These are phyloP conservation scores for Cyanoliseus patagonus DNA, from an alignment of 2,113 vertebrate genomes.

Conservation along the genomic window DNA sequence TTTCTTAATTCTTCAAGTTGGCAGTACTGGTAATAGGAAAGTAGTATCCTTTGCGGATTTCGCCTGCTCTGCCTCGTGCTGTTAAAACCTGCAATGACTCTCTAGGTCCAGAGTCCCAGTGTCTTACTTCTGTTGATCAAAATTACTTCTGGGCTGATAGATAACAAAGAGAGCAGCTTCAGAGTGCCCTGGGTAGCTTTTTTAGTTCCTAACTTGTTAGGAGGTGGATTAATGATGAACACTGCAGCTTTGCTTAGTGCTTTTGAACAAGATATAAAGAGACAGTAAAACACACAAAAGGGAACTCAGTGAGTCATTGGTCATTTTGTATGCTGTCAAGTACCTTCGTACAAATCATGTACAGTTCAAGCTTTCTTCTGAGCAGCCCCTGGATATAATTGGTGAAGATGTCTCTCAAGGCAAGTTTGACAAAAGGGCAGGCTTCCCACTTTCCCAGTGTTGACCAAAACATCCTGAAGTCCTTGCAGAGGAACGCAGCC, in stretches of 20 bases:
- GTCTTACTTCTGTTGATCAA: neutral
- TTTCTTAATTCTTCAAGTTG: neutral
- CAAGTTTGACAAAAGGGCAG: conserved; percentile 68
- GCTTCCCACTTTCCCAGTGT: conserved; percentile 57
- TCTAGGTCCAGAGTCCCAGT: neutral
- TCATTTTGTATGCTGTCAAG: conserved; percentile 37
- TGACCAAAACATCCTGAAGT: conserved; percentile 51
- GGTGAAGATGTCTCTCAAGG: conserved; percentile 49
- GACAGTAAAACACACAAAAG: neutral
- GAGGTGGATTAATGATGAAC: neutral
- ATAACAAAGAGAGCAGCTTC: neutral
- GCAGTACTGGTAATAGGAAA: neutral
- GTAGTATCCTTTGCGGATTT: neutral
- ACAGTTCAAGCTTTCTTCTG: neutral
- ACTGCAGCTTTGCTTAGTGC: neutral
- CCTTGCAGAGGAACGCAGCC: conserved; percentile 37
- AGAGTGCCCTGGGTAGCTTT: neutral
- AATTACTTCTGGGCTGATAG: neutral
- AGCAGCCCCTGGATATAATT: conserved; percentile 9
- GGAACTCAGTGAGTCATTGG: neutral
- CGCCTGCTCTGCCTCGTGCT: neutral
- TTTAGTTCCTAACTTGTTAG: neutral
- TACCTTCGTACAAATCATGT: conserved; percentile 4
- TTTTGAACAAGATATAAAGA: neutral
- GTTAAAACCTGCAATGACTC: neutral